Percentiles rank a stretch among this genome's conserved stretches.
phyloP scores from a whole-genome alignment of 2,113 vertebrate genomes.

The Polypterus bichir region DNA sequence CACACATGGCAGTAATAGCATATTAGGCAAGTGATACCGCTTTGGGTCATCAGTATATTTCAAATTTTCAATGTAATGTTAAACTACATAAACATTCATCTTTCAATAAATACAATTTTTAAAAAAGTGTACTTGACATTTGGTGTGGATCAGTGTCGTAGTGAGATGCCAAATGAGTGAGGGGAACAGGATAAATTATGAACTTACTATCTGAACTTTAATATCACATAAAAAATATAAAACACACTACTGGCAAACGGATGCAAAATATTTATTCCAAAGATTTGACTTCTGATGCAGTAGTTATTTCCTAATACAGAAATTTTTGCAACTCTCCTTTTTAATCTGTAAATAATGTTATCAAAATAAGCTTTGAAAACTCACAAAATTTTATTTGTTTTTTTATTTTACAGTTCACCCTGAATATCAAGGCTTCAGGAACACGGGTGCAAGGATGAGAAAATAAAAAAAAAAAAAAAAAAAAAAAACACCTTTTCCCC shows the following conservation, averaged over 20 bases:
- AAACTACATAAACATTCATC: too few relatives aligned
- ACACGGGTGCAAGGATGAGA: conserved; percentile 12
- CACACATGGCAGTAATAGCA: too few relatives aligned
- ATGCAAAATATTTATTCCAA: conserved; percentile 84
- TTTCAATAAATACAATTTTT: too few relatives aligned
- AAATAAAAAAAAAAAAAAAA: conserved; percentile 37
- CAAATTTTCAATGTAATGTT: too few relatives aligned
- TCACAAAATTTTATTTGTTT: conserved; percentile 53
- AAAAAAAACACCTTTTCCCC: conserved; percentile 40
- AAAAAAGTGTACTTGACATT: too few relatives aligned
- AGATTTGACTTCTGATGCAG: conserved; percentile 72
- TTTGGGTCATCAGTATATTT: too few relatives aligned
- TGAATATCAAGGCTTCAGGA: conserved; percentile 75
- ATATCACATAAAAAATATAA: conserved; percentile 7
- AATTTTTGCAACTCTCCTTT: conserved; percentile 40
- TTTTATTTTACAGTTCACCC: conserved; percentile 77
- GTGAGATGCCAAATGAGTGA: too few relatives aligned
- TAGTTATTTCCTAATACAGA: conserved; percentile 52
- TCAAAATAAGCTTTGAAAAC: conserved; percentile 83
- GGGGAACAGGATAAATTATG: too few relatives aligned
- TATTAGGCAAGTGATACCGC: too few relatives aligned
- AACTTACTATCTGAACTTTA: not conserved
- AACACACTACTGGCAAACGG: conserved; percentile 58
- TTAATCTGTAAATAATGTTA: conserved; percentile 81
- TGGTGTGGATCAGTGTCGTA: too few relatives aligned